A percentile compares a stretch with the other conserved stretches of the same genome.
Conservation (phyloP, 2,113 vertebrate genomes). For the Crotalus tigris region DNA sequence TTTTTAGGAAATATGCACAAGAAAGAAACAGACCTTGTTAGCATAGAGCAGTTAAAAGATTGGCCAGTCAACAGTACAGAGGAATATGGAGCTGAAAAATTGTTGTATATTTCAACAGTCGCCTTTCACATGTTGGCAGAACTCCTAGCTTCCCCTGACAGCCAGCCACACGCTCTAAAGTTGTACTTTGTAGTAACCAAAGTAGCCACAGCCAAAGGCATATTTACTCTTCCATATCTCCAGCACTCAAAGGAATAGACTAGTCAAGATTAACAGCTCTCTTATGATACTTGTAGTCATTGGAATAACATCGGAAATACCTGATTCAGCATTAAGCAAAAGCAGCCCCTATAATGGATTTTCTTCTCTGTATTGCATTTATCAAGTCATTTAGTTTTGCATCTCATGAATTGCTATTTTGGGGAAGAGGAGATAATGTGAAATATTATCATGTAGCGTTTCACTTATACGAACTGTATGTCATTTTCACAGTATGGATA, state of each 20-base stretch:
- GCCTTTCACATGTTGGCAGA: slow-evolving; percentile 38
- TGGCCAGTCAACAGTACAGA: neutral
- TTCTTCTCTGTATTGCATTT: too few species aligned
- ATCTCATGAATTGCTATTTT: neutral
- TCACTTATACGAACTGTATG: neutral
- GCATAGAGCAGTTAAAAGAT: rapidly evolving
- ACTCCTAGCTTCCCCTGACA: neutral
- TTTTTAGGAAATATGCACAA: rapidly evolving
- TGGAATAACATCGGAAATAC: neutral
- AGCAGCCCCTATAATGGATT: neutral
- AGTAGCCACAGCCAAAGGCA: slow-evolving; percentile 18
- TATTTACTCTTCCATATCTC: neutral
- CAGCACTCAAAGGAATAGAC: slow-evolving; percentile 9
- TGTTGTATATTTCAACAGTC: neutral
- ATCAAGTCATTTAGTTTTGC: neutral
- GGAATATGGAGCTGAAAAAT: neutral
- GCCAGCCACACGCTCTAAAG: slow-evolving; percentile 24
- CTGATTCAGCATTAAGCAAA: neutral
- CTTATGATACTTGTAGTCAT: neutral
- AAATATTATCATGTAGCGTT: neutral
- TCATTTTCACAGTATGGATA: neutral
- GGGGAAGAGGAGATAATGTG: too few species aligned
- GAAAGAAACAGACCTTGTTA: neutral
- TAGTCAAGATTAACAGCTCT: neutral
- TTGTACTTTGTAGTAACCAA: neutral